phyloP scores from a whole-genome alignment of 1,140 invertebrate species.

The Drosophila tsacasi region DNA sequence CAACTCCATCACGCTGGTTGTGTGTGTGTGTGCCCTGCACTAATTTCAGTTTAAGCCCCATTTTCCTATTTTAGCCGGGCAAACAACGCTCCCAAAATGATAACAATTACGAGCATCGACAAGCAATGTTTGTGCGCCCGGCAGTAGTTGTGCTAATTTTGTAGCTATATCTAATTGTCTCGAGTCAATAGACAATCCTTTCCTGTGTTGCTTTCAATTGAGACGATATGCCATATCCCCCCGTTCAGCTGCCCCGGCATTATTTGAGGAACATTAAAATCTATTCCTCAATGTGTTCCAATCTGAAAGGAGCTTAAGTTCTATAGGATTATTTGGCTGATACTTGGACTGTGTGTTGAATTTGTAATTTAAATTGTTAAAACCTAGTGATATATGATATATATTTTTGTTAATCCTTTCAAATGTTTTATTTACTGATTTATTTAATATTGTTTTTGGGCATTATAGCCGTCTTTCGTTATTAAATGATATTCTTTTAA shows the following conservation, averaged over 20 bases:
- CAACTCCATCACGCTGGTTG: slow-evolving; percentile 6
- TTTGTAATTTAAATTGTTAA: neutral
- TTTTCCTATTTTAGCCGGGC: slow-evolving; percentile 61
- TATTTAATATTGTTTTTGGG: too few species aligned
- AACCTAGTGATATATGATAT: neutral
- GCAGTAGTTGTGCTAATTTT: slow-evolving; percentile 61
- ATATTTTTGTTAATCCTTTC: neutral
- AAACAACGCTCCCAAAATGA: slow-evolving; percentile 65
- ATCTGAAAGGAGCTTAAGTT: neutral
- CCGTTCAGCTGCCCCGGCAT: neutral
- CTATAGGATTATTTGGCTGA: neutral
- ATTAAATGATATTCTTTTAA: too few species aligned
- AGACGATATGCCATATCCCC: neutral
- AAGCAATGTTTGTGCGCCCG: slow-evolving; percentile 2
- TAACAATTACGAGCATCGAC: slow-evolving; percentile 43
- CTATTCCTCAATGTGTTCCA: neutral
- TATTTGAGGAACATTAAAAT: neutral
- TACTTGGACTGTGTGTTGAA: too few species aligned
- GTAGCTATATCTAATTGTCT: slow-evolving; percentile 53
- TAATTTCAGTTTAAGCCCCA: slow-evolving; percentile 52
- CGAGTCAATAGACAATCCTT: slow-evolving; percentile 44
- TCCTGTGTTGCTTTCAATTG: slow-evolving; percentile 26
- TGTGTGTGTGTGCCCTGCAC: slow-evolving; percentile 15
- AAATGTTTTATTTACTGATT: too few species aligned
- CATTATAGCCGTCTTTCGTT: too few species aligned